Evolutionary conservation across 2,888 invertebrate species (phyloP).

Genomic region (Chalcis sispes): DNA sequence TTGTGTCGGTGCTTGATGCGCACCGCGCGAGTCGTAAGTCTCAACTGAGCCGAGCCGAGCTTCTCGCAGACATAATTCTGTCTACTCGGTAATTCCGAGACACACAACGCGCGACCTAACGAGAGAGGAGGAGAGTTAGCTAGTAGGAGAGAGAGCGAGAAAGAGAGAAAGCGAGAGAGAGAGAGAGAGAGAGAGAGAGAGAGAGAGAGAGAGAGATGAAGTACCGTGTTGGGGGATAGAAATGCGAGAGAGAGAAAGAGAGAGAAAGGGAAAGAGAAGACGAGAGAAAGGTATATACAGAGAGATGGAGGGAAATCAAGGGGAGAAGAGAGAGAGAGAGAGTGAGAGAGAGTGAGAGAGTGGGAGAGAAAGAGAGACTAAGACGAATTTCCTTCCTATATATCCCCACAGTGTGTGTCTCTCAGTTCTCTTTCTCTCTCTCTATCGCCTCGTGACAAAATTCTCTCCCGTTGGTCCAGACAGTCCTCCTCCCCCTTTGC

Average conservation of each 20-base stretch:
- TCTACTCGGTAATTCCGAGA: constrained; percentile 75
- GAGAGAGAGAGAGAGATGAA: constrained; percentile 57
- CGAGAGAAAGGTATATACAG: constrained; percentile 45
- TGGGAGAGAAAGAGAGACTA: constrained; percentile 57
- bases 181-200: constrained; percentile 64
- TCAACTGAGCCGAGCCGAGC: constrained; percentile 73
- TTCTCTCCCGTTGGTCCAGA: constrained; percentile 52
- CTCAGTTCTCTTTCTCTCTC: constrained; percentile 42
- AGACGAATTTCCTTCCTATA: constrained; percentile 61
- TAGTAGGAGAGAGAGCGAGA: constrained; percentile 65
- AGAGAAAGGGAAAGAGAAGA: constrained; percentile 62
- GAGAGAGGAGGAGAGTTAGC: constrained; percentile 47
- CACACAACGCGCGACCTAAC: constrained; percentile 58
- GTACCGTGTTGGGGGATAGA: constrained; percentile 26
- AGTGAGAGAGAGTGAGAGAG: constrained; percentile 26
- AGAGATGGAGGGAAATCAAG: constrained; percentile 59
- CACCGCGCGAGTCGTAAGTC: constrained; percentile 74
- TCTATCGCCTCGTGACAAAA: constrained; percentile 55
- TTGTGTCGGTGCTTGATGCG: constrained; percentile 65
- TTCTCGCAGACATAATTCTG: constrained; percentile 74
- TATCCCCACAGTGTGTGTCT: constrained; percentile 54
- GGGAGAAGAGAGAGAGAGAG: constrained; percentile 57
- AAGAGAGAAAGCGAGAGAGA: constrained; percentile 27
- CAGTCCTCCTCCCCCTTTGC: constrained; percentile 39
- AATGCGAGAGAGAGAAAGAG: constrained; percentile 59